Evolutionary conservation across 2,888 invertebrate species (phyloP), one percentile per base, ranked within the genome.

Genomic region (Hirtodrosophila alboralis): DNA sequence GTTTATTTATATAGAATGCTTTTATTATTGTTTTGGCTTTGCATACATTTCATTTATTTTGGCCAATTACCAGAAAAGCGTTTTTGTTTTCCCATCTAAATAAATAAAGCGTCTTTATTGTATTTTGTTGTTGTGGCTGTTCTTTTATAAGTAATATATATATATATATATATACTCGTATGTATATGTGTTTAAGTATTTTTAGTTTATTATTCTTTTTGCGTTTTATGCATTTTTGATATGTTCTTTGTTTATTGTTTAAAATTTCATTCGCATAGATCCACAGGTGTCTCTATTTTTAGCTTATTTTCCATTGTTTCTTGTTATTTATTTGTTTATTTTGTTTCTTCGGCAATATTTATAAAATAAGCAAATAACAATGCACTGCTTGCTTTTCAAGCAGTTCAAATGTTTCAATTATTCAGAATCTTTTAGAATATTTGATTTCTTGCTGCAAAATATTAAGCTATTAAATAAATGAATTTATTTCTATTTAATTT

Each of bases 21-120:
- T 62, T 49, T 53, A 33, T 60, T 65, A 31, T 63, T 57, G 52
- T 47, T 45, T 48, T 60, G 4, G 10, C 13, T 38, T 10, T 40
- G 33, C 23, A 21, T 43, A 52, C 43, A 28, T 30, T 41, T 51
- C 31, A 40, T 8, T 10, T 21, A 52, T 60, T 64, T 67, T 84
- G 84, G 84, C 62, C 33, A 43, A 33, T 10, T 58, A 77, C 81
- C 78, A 84, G 45, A 9, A 26, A 10, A 18, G 18, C 49, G 10
- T 56, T 59, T n/a, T 56, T 44, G 51, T 59, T 66, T 62, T 31
- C 51, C 52, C 57, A 43, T 41, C 41, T 60, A 75, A 53, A 70
- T 57, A 74, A 65, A 56, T 49, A 51, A 69, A 31, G 10, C 16
- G n/a, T 16, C 10, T 37, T 38, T 48, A 57, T 73, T 57, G 36